Evolutionary conservation across 2,797 vertebrate genomes (phyloP), one percentile per base, ranked within the genome.

Genomic region (Orestias chungarensis): DNA sequence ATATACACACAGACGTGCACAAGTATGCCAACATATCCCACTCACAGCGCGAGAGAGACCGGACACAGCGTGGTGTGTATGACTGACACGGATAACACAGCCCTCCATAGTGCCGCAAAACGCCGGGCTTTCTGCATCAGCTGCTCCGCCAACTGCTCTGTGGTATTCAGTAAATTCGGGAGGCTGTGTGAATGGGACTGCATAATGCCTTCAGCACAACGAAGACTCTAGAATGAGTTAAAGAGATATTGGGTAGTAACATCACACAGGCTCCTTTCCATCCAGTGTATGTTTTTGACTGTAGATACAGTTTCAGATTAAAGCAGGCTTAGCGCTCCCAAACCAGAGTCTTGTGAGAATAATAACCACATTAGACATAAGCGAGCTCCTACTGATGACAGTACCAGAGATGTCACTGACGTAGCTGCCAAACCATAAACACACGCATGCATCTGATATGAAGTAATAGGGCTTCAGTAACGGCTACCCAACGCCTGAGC

Each of bases 121-220:
- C 74, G n/a, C 76, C 40, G 68, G 59, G 64, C 77, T 80, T 71
- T 73, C 88, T 80, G 87, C 86, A 84, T 90, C 93, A 95, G 93
- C 93, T 95, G 94, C 93, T 82, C 72, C 74, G n/a, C 90, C 94
- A 94, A 93, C 92, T 95, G 94, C 90, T 92, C 84, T 50, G 17
- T 85, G 92, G 91, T 85, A 91, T 93, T 76, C 75, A 64, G 54
- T 84, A 89, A 88, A 89, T 88, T 87, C 89, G 88, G 90, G 74
- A 92, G 83, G 79, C 74, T 68, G 80, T 81, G 81, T 73, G 82
- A 90, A 86, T 33, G 75, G 78, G 71, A 64, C 72, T 68, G 40
- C 74, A 72, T 81, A 73, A 84, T 82, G 73, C 78, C 64, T 71
- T 57, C 73, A 84, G 87, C 78, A 91, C 86, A 85, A 89, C 81